phyloP scores from a whole-genome alignment of 2,113 vertebrate genomes.

The Sitta europaea region DNA sequence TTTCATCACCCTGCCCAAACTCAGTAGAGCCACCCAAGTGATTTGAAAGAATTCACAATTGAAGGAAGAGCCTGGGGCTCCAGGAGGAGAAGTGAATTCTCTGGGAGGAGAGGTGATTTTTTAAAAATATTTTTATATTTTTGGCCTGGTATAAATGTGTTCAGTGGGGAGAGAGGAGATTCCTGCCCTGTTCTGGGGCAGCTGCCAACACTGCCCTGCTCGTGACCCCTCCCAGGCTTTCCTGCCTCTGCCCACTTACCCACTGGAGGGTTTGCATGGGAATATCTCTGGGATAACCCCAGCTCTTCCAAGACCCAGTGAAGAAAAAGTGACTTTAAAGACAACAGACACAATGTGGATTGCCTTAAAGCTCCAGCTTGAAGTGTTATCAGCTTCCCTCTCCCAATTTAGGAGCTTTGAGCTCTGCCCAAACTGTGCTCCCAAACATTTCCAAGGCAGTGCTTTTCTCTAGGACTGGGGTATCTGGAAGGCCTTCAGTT shows the following conservation, averaged over 20 bases:
- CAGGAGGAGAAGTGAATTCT: neutral
- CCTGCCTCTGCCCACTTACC: neutral
- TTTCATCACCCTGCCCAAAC: neutral
- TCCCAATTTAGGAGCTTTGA: too few species aligned
- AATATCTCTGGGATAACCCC: neutral
- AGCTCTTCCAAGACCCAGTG: neutral
- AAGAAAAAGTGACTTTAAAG: neutral
- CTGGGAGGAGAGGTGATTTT: neutral
- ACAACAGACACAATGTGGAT: neutral
- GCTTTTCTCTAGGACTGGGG: neutral
- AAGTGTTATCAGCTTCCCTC: neutral
- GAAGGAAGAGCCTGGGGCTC: neutral
- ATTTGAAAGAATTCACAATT: neutral
- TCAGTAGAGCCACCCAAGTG: neutral
- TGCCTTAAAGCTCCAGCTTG: neutral
- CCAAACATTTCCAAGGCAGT: neutral
- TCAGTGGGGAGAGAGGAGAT: neutral
- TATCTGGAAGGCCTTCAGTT: neutral
- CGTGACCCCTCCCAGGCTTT: neutral
- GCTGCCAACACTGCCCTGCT: neutral
- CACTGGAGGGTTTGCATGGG: neutral
- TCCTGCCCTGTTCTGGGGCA: neutral
- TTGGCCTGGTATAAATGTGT: neutral
- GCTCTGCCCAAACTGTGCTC: too few species aligned
- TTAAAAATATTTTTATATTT: neutral